Conservation (phyloP, 2,888 invertebrate genomes). For the Ethmia dodecea region DNA sequence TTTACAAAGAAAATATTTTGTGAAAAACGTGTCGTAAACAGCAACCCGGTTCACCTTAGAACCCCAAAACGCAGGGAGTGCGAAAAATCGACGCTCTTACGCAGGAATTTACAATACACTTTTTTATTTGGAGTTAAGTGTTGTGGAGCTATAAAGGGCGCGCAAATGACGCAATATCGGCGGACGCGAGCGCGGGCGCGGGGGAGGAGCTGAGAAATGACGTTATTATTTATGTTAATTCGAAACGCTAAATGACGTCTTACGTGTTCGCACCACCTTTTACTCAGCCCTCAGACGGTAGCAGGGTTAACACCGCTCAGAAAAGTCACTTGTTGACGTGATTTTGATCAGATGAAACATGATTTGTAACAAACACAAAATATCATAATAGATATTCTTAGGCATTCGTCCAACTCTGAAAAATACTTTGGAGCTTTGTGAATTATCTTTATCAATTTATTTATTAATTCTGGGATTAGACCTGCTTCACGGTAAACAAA, state of each 20-base stretch:
- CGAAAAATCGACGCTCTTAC: slow-evolving; percentile 30
- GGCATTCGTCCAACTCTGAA: no score
- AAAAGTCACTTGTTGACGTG: no score
- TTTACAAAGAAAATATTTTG: no score
- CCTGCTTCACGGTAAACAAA: no score
- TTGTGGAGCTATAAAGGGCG: slow-evolving; percentile 60
- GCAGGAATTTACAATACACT: slow-evolving; percentile 60
- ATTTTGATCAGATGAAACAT: no score
- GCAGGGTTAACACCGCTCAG: slow-evolving; percentile 1
- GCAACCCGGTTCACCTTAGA: background rate
- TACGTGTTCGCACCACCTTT: slow-evolving; percentile 60
- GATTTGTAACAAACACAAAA: no score
- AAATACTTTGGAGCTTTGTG: no score
- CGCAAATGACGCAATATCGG: slow-evolving; percentile 63
- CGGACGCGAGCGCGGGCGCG: slow-evolving; percentile 27
- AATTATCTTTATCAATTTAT: no score
- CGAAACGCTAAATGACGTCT: slow-evolving; percentile 67
- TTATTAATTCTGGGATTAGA: no score
- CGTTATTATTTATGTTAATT: slow-evolving; percentile 78
- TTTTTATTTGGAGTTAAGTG: slow-evolving; percentile 68
- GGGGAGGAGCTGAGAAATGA: slow-evolving; percentile 50
- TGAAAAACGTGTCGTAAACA: no score
- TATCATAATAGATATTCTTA: no score
- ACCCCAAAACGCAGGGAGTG: slow-evolving; percentile 27
- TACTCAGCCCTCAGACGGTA: slow-evolving; percentile 24